Conservation (phyloP, 2,797 vertebrate species). For the Acrossocheilus wenchowensis region DNA sequence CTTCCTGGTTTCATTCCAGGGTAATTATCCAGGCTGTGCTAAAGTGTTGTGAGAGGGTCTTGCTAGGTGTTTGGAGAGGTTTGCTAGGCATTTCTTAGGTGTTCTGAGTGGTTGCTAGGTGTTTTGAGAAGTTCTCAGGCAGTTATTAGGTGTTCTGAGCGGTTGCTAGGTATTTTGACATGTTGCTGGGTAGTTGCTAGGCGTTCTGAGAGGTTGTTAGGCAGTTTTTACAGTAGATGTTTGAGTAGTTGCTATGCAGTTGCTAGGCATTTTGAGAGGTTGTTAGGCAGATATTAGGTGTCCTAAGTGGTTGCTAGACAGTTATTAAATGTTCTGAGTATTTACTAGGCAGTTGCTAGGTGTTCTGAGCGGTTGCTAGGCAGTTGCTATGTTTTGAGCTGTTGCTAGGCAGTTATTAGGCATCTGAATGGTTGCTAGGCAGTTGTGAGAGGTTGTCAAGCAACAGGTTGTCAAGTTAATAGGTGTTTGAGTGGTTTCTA, state of each 20-base stretch:
- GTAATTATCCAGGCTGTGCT: background rate
- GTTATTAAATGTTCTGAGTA: no score
- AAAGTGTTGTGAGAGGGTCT: background rate
- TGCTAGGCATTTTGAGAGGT: background rate
- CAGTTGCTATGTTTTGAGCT: no score
- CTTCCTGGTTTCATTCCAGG: conserved; percentile 36
- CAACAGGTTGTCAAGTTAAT: no score
- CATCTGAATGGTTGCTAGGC: background rate
- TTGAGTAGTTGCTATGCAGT: background rate
- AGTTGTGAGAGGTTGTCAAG: background rate
- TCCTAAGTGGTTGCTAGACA: no score
- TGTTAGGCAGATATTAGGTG: no score
- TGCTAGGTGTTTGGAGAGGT: background rate
- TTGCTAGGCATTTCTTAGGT: no score
- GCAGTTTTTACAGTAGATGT: background rate
- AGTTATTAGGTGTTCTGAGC: no score
- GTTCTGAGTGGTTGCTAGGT: background rate
- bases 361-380: no score
- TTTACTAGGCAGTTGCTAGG: no score
- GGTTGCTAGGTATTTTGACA: no score
- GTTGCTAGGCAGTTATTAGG: no score
- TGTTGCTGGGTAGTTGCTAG: no score
- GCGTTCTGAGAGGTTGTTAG: background rate
- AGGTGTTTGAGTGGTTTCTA: background rate
- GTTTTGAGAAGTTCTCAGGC: background rate